A percentile compares a stretch with the other conserved stretches of the same genome.
Evolutionary conservation across 2,113 vertebrate species (phyloP).

Genomic region (zebrafish (Danio rerio)): GRCz12tu NC_133188.1:37359001-37359500

Average conservation of each 20-base stretch:
- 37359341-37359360: constrained; percentile 22
- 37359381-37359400: constrained; percentile 25
- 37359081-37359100: constrained; percentile 47
- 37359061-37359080: constrained; percentile 43
- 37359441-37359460: constrained; percentile 51
- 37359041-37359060: constrained; percentile 33
- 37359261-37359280: background rate
- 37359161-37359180: constrained; percentile 43
- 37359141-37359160: constrained; percentile 55
- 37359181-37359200: background rate
- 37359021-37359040: constrained; percentile 20
- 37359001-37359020: constrained; percentile 37
- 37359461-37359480: constrained; percentile 44
- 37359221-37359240: background rate
- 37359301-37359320: background rate
- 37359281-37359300: background rate
- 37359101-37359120: constrained; percentile 45
- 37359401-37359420: constrained; percentile 22
- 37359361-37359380: background rate
- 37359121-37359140: constrained; percentile 54
- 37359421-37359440: constrained; percentile 44
- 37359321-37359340: constrained; percentile 19
- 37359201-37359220: background rate
- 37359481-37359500: background rate
- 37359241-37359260: background rate